phyloP scores from a whole-genome alignment of 2,113 vertebrate genomes.

The Prochilodus magdalenae region DNA sequence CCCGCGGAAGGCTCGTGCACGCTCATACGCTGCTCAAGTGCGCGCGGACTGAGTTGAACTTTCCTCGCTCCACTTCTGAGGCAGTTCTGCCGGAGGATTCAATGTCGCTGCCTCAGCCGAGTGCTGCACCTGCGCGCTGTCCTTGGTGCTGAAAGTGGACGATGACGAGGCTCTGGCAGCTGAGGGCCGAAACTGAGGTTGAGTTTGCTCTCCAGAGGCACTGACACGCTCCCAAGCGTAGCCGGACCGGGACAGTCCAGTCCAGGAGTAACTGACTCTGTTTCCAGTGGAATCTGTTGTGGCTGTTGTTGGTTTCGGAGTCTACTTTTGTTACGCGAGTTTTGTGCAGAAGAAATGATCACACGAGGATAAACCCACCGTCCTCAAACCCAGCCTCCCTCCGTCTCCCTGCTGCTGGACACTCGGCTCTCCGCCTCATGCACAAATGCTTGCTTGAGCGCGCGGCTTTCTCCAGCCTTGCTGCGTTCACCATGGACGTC shows the following conservation, averaged over 20 bases:
- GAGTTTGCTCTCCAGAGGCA: background rate
- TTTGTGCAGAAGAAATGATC: background rate
- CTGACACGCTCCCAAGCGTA: background rate
- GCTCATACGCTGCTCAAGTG: slow-evolving; percentile 14
- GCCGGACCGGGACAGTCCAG: background rate
- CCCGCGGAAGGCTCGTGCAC: slow-evolving; percentile 32
- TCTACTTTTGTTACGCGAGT: too few relatives aligned
- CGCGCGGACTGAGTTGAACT: slow-evolving; percentile 36
- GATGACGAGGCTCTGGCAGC: slow-evolving; percentile 10
- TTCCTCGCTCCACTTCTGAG: background rate
- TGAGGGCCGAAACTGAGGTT: background rate
- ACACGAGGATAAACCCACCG: slow-evolving; percentile 2
- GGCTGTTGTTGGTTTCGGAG: background rate
- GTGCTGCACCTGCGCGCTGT: slow-evolving; percentile 51
- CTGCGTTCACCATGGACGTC: slow-evolving; percentile 79
- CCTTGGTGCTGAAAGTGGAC: slow-evolving; percentile 63
- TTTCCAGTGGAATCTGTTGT: slow-evolving; percentile 11
- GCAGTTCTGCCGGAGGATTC: background rate
- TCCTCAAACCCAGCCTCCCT: background rate
- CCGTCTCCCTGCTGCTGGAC: slow-evolving; percentile 8
- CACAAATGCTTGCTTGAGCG: slow-evolving; percentile 38
- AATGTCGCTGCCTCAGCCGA: slow-evolving; percentile 24
- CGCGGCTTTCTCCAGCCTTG: background rate
- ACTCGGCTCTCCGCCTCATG: background rate
- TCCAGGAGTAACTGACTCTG: background rate